Evolutionary conservation across 2,113 vertebrate genomes (phyloP).

Genomic region (Egretta garzetta): DNA sequence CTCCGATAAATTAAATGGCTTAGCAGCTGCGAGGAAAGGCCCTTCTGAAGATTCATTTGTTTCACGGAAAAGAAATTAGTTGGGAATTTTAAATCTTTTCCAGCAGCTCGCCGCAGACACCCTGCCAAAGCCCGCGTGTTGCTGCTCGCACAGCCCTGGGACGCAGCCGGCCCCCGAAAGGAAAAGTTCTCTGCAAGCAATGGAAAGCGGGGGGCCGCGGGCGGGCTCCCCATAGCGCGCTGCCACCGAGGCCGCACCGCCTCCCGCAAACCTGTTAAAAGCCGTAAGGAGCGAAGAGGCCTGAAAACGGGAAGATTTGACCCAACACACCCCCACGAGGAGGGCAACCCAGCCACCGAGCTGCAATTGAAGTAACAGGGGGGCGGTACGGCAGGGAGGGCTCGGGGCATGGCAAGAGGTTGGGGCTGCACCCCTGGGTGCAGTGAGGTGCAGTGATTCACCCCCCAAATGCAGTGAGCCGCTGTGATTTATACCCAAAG

Average conservation of each 20-base stretch:
- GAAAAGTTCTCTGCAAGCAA: neutral
- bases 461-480: too few relatives aligned
- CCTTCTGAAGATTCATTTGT: conserved; percentile 62
- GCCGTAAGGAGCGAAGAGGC: neutral
- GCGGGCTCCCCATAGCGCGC: rapidly evolving
- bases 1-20: conserved; percentile 71
- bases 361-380: too few relatives aligned
- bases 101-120: neutral
- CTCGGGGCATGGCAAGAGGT: neutral
- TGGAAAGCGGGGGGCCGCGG: rapidly evolving
- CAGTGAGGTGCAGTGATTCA: neutral
- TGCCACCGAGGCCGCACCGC: rapidly evolving
- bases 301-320: neutral
- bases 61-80: conserved; percentile 55
- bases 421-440: neutral
- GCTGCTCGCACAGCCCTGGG: neutral
- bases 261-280: neutral
- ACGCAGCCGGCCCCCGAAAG: neutral
- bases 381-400: rapidly evolving
- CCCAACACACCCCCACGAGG: neutral
- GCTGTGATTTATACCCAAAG: neutral
- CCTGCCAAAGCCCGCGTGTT: conserved; percentile 41
- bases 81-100: conserved; percentile 55
- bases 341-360: rapidly evolving
- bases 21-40: conserved; percentile 65